Conservation (phyloP, 2,113 vertebrate species). For the Rattus norvegicus region GRCr8 NC_086019.1:190171001-190171500, state of each 20-base stretch:
- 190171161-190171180: background rate
- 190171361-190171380: constrained; percentile 47
- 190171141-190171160: background rate
- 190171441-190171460: constrained; percentile 48
- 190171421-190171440: constrained; percentile 18
- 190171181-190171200: background rate
- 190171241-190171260: background rate
- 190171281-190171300: background rate
- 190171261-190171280: background rate
- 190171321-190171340: background rate
- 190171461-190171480: background rate
- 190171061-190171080: background rate
- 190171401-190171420: background rate
- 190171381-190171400: constrained; percentile 29
- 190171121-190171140: background rate
- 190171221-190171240: background rate
- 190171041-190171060: background rate
- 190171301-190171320: background rate
- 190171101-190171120: background rate
- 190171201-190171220: background rate
- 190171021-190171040: background rate
- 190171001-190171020: background rate
- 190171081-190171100: background rate
- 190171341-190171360: constrained; percentile 45
- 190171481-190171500: background rate